phyloP scores from a whole-genome alignment of 2,797 vertebrate species.

The Phataginus tetradactyla region DNA sequence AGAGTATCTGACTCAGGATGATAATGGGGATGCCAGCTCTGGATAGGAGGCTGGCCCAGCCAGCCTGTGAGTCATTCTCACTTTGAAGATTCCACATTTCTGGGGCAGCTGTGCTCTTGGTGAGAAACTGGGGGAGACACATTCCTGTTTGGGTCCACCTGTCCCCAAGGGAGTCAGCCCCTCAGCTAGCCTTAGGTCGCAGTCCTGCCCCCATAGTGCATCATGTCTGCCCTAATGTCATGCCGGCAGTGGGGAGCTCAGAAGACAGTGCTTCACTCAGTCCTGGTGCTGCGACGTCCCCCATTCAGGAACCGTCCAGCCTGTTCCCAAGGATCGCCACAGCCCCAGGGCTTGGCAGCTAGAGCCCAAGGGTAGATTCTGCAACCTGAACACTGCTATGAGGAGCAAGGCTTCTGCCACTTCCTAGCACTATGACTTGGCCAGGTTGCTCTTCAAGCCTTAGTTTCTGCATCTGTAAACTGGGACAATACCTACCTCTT shows the following conservation, averaged over 20 bases:
- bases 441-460: not conserved
- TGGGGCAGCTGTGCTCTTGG: not conserved
- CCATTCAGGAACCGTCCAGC: fast-evolving
- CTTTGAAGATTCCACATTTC: not conserved
- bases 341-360: not conserved
- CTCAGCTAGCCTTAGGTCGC: not conserved
- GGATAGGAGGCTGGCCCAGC: not conserved
- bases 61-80: not conserved
- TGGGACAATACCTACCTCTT: not conserved
- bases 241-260: not conserved
- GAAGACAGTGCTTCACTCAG: not conserved
- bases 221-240: not conserved
- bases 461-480: not conserved
- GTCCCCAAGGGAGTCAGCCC: not conserved
- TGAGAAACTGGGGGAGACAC: not conserved
- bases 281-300: not conserved
- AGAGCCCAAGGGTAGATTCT: not conserved
- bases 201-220: not conserved
- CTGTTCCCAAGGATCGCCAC: fast-evolving
- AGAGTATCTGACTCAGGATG: not conserved
- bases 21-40: not conserved
- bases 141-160: not conserved
- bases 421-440: not conserved
- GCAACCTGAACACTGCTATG: not conserved
- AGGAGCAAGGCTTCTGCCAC: too few species aligned